A percentile compares a stretch with the other conserved stretches of the same genome.
Conservation (phyloP, 2,113 vertebrate genomes). For the Bos indicus region DNA sequence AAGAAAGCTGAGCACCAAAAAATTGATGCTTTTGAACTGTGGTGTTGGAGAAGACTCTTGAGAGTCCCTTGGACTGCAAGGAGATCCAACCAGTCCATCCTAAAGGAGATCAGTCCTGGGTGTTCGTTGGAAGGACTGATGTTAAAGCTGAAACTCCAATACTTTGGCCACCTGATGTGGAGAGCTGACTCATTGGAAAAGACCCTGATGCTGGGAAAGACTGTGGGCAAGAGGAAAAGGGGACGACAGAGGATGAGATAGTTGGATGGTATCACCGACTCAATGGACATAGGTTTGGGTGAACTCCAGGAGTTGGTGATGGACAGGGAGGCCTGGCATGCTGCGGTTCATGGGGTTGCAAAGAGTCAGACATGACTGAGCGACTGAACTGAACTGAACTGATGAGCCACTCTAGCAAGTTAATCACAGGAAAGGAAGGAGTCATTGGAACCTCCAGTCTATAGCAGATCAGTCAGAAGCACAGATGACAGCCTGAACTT, state of each 20-base stretch:
- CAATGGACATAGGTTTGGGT: not conserved
- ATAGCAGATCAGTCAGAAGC: not conserved
- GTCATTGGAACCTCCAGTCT: not conserved
- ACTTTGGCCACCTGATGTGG: not conserved
- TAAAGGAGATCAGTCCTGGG: not conserved
- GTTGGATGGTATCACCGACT: not conserved
- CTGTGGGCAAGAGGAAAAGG: not conserved
- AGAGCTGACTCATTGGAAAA: not conserved
- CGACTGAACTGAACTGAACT: not conserved
- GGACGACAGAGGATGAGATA: not conserved
- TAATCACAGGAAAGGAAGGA: not conserved
- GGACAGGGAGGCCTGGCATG: not conserved
- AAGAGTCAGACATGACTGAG: not conserved
- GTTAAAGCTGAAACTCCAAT: not conserved
- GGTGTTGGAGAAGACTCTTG: not conserved
- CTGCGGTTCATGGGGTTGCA: rapidly evolving
- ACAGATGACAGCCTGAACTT: not conserved
- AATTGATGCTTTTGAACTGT: not conserved
- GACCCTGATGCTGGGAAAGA: not conserved
- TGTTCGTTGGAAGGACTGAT: not conserved
- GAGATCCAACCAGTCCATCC: not conserved
- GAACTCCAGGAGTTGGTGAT: not conserved
- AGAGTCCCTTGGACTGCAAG: not conserved
- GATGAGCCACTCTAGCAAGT: not conserved
- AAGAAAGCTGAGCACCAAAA: not conserved